Evolutionary conservation across 2,888 invertebrate species (phyloP).

Genomic region (Drosophila gaucha): DNA sequence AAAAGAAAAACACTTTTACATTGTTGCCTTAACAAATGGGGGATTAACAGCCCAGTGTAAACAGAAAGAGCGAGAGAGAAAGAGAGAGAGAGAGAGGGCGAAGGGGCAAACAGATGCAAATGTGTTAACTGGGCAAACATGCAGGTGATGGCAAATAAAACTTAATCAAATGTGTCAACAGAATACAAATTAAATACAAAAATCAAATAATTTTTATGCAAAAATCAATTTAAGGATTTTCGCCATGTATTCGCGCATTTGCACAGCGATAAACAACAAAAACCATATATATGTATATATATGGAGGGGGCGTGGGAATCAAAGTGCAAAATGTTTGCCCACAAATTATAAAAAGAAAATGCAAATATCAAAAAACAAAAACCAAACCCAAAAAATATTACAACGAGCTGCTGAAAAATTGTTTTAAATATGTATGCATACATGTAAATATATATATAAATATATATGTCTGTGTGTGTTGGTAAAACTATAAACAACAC

Average conservation of each 20-base stretch:
- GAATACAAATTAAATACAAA: constrained; percentile 68
- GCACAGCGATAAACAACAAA: constrained; percentile 58
- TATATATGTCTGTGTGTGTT: constrained; percentile 9
- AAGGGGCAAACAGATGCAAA: constrained; percentile 53
- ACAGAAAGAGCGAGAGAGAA: constrained; percentile 7
- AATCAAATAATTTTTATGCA: constrained; percentile 72
- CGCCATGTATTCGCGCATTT: constrained; percentile 51
- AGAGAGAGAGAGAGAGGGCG: not conserved
- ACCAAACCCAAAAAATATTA: constrained; percentile 47
- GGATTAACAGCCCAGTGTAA: constrained; percentile 18
- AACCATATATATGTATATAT: not conserved
- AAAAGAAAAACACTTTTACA: constrained; percentile 18
- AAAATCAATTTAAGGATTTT: constrained; percentile 77
- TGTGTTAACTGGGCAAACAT: constrained; percentile 76
- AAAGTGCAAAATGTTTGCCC: constrained; percentile 66
- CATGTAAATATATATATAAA: constrained; percentile 42
- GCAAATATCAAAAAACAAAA: constrained; percentile 39
- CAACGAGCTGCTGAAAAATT: constrained; percentile 65
- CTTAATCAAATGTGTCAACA: constrained; percentile 79
- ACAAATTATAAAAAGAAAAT: constrained; percentile 15
- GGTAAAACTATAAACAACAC: constrained; percentile 28
- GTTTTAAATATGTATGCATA: constrained; percentile 71
- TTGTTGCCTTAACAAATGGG: constrained; percentile 45
- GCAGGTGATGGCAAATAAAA: constrained; percentile 79
- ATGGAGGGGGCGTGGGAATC: constrained; percentile 16